Percentiles rank a stretch among this genome's conserved stretches.
These are phyloP conservation scores for Aphidius ervi DNA, from an alignment of 1,140 invertebrate genomes.

Conservation along the genomic window DNA sequence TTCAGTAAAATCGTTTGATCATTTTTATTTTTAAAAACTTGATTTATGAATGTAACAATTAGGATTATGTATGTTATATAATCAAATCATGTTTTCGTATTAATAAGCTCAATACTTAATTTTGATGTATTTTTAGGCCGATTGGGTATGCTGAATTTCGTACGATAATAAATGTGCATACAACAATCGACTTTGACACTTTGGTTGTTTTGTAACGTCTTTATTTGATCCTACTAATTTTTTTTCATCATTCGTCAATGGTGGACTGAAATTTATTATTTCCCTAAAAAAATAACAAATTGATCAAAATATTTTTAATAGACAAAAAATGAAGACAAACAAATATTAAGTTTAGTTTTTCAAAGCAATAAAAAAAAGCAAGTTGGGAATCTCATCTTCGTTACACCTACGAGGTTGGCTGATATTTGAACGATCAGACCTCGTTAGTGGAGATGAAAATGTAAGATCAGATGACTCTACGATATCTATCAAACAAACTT, in stretches of 20 bases:
- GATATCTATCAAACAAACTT: constrained; percentile 21
- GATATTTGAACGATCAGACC: constrained; percentile 24
- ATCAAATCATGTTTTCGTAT: neutral
- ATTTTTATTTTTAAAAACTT: no score
- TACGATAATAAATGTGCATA: constrained; percentile 6
- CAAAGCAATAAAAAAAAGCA: constrained; percentile 12
- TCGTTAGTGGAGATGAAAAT: constrained; percentile 39
- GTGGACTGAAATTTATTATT: constrained; percentile 25
- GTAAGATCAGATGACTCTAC: constrained; percentile 33
- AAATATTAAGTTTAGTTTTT: constrained; percentile 8
- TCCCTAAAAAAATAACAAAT: constrained; percentile 18
- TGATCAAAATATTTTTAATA: neutral
- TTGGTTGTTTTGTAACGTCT: neutral
- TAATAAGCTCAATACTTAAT: neutral
- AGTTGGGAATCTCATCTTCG: constrained; percentile 7
- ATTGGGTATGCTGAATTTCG: constrained; percentile 7
- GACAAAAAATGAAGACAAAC: neutral
- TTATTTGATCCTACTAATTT: neutral
- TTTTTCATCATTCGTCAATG: constrained; percentile 18
- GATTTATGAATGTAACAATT: no score
- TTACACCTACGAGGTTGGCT: constrained; percentile 35
- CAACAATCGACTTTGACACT: neutral
- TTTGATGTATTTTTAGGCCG: constrained; percentile 2
- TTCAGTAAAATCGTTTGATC: no score
- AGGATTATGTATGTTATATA: no score